phyloP scores from a whole-genome alignment of 1,140 invertebrate genomes.

The Camponotus vicinus region DNA sequence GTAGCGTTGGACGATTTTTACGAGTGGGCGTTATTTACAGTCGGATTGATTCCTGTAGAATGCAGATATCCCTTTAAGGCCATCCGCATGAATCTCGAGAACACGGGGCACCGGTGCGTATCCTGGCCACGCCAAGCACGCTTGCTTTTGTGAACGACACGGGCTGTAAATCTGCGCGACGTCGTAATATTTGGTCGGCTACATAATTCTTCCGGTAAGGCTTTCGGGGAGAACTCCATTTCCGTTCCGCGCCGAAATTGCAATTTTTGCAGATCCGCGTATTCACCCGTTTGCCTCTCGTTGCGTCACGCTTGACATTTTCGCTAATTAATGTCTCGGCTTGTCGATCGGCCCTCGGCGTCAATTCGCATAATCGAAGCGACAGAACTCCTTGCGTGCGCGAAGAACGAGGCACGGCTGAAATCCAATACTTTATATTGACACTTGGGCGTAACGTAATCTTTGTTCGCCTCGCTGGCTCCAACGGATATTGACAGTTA shows the following conservation, averaged over 20 bases:
- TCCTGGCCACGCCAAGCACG: constrained; percentile 10
- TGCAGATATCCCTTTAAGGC: constrained; percentile 59
- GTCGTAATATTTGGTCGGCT: constrained; percentile 62
- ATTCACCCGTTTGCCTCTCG: not conserved
- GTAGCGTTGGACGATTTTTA: constrained; percentile 66
- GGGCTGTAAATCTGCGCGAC: constrained; percentile 64
- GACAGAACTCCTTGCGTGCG: constrained; percentile 40
- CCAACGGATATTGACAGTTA: constrained; percentile 55
- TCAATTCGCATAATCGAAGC: constrained; percentile 51
- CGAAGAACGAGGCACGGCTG: constrained; percentile 29
- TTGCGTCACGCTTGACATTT: not conserved
- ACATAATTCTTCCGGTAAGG: constrained; percentile 59
- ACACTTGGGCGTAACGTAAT: constrained; percentile 53
- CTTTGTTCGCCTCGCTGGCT: constrained; percentile 47
- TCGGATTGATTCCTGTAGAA: constrained; percentile 72
- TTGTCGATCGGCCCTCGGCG: not conserved
- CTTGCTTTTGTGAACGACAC: constrained; percentile 45
- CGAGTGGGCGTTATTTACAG: constrained; percentile 73
- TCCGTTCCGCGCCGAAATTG: constrained; percentile 23
- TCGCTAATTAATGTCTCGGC: constrained; percentile 50
- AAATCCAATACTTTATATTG: constrained; percentile 60
- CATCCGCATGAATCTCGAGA: constrained; percentile 58
- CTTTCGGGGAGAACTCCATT: not conserved
- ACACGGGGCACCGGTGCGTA: constrained; percentile 26
- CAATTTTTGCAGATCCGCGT: not conserved